A percentile compares a stretch with the other conserved stretches of the same genome.
These are phyloP conservation scores for Dysidea cf. avara DNA, from an alignment of 37 sponge, comb jelly and placozoan genomes.

Conservation along the genomic window DNA sequence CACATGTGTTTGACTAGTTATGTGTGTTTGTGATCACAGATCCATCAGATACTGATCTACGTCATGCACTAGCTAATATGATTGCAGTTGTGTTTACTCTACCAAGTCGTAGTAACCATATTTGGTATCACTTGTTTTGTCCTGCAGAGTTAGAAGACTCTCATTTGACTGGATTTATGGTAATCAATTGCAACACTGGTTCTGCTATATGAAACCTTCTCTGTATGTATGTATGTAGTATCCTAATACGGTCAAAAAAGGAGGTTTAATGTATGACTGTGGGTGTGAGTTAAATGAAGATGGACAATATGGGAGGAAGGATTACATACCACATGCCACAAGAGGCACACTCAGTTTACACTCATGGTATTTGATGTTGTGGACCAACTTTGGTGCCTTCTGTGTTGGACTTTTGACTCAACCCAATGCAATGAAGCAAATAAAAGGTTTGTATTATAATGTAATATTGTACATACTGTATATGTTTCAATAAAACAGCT, in stretches of 20 bases:
- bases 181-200: slow-evolving; percentile 4
- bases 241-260: slow-evolving; percentile 44
- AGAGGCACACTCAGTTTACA: slow-evolving; percentile 78
- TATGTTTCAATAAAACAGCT: too few relatives aligned
- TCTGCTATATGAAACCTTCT: background rate
- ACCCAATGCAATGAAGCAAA: slow-evolving; percentile 35
- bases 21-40: slow-evolving; percentile 31
- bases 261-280: slow-evolving; percentile 69
- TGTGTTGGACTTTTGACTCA: slow-evolving; percentile 73
- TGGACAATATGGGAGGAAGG: slow-evolving; percentile 75
- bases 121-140: slow-evolving; percentile 75
- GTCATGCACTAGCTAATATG: slow-evolving; percentile 70
- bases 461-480: background rate
- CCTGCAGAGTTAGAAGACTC: slow-evolving; percentile 57
- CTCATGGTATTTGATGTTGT: slow-evolving; percentile 80
- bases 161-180: slow-evolving; percentile 82
- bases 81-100: slow-evolving; percentile 70
- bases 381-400: slow-evolving; percentile 81
- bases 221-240: slow-evolving; percentile 30
- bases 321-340: slow-evolving; percentile 66
- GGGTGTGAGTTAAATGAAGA: slow-evolving; percentile 79
- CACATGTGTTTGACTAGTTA: background rate
- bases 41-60: slow-evolving; percentile 73
- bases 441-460: slow-evolving; percentile 31
- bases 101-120: slow-evolving; percentile 57